A percentile compares a stretch with the other conserved stretches of the same genome.
These are phyloP conservation scores for Callithrix jacchus DNA, from an alignment of 2,113 vertebrate genomes.

Conservation along the genomic window DNA sequence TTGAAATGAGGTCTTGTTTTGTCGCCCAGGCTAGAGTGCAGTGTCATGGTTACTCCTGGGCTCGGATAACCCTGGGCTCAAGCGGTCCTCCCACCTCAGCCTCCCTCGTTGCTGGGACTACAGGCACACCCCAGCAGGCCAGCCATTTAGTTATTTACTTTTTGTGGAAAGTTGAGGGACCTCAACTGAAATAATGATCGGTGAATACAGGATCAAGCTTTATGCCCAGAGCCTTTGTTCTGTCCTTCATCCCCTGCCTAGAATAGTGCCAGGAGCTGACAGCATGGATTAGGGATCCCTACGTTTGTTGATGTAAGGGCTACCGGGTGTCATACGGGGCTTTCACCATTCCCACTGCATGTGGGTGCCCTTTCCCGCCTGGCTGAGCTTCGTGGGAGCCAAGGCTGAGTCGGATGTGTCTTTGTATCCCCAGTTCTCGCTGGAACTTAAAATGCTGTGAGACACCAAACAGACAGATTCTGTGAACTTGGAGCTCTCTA, in stretches of 20 bases:
- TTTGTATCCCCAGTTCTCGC: background rate
- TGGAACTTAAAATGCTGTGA: background rate
- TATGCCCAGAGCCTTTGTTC: background rate
- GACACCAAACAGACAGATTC: accelerated
- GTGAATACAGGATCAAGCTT: background rate
- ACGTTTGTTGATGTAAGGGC: accelerated
- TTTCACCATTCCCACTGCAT: background rate
- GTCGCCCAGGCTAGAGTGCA: too few relatives aligned
- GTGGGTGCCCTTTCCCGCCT: background rate
- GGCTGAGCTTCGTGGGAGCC: background rate
- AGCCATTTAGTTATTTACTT: too few relatives aligned
- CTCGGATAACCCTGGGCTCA: too few relatives aligned
- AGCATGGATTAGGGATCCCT: background rate
- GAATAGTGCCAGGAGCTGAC: background rate
- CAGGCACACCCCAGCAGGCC: too few relatives aligned
- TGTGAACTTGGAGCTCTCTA: background rate
- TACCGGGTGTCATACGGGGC: accelerated
- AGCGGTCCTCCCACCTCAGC: too few relatives aligned
- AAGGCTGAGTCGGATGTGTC: background rate
- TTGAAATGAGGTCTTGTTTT: background rate
- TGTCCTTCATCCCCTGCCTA: background rate
- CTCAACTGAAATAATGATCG: accelerated
- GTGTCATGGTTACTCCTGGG: too few relatives aligned
- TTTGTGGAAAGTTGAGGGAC: too few relatives aligned
- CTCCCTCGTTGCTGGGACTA: too few relatives aligned